Percentiles rank a stretch among this genome's conserved stretches.
Evolutionary conservation across 2,888 invertebrate genomes (phyloP).

Genomic region (Phytoseiulus persimilis): DNA sequence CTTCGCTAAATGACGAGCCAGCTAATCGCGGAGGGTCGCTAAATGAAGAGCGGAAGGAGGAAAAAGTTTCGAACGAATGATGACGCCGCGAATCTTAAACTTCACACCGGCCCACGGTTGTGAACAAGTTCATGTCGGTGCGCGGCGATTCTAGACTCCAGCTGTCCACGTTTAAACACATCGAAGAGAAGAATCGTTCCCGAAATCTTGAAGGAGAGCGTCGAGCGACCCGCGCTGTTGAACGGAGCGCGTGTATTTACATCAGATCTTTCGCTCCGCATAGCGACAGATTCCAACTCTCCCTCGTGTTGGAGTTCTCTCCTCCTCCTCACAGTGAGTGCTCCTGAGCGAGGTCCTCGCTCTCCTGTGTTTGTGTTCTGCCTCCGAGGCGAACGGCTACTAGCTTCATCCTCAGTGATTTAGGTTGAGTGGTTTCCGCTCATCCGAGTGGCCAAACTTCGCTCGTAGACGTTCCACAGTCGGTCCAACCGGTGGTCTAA

Average conservation of each 20-base stretch:
- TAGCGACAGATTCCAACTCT: not conserved
- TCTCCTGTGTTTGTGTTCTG: slow-evolving; percentile 5
- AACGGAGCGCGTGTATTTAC: not conserved
- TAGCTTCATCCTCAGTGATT: not conserved
- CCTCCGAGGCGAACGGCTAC: not conserved
- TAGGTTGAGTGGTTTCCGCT: not conserved
- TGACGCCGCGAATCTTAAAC: not conserved
- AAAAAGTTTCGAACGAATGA: too few relatives aligned
- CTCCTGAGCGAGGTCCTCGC: not conserved
- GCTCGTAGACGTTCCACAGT: not conserved
- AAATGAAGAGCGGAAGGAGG: not conserved
- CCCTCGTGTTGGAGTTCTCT: not conserved
- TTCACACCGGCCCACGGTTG: too few relatives aligned
- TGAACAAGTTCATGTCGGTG: too few relatives aligned
- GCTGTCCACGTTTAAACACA: not conserved
- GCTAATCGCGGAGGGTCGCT: not conserved
- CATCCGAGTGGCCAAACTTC: not conserved
- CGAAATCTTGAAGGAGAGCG: not conserved
- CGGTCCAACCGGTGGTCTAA: not conserved
- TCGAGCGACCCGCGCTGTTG: not conserved
- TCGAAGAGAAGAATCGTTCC: not conserved
- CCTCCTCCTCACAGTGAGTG: not conserved
- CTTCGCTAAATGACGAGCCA: not conserved
- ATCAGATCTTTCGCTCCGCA: not conserved
- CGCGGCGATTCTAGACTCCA: not conserved